Evolutionary conservation across 2,113 vertebrate genomes (phyloP).

Genomic region (Entelurus aequoreus): DNA sequence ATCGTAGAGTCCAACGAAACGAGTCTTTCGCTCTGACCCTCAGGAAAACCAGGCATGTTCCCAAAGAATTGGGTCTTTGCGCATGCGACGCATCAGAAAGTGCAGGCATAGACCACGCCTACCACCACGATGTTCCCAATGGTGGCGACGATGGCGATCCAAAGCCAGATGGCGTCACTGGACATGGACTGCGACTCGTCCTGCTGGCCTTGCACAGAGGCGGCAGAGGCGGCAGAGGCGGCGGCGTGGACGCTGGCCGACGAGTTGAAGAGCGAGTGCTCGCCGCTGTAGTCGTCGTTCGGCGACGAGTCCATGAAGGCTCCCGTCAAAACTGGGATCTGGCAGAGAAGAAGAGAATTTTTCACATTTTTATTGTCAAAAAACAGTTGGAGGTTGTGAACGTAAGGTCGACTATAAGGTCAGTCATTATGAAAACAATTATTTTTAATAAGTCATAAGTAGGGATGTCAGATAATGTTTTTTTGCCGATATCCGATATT

Average conservation of each 20-base stretch:
- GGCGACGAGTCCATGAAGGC: slow-evolving; percentile 98
- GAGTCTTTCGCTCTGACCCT: slow-evolving; percentile 16
- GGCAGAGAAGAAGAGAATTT: slow-evolving; percentile 8
- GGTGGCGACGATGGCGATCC: slow-evolving; percentile 96
- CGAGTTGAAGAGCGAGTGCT: slow-evolving; percentile 95
- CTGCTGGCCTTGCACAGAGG: slow-evolving; percentile 72
- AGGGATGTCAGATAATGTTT: too few relatives aligned
- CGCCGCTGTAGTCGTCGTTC: slow-evolving; percentile 90
- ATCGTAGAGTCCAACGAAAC: slow-evolving; percentile 21
- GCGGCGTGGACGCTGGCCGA: slow-evolving; percentile 83
- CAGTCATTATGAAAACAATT: too few relatives aligned
- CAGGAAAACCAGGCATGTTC: not conserved
- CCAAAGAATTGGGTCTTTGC: not conserved
- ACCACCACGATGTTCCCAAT: slow-evolving; percentile 98
- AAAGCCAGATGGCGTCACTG: slow-evolving; percentile 91
- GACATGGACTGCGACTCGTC: slow-evolving; percentile 86
- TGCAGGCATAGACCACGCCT: slow-evolving; percentile 94
- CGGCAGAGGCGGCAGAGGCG: slow-evolving; percentile 69
- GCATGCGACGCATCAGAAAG: slow-evolving; percentile 88
- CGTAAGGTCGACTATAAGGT: not conserved
- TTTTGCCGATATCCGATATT: too few relatives aligned
- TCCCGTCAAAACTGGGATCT: slow-evolving; percentile 97
- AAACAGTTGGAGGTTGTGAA: not conserved
- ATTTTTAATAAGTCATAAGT: too few relatives aligned
- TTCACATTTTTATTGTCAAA: not conserved